Evolutionary conservation across 2,113 vertebrate genomes (phyloP).

Genomic region (Oreochromis tanganicae): DNA sequence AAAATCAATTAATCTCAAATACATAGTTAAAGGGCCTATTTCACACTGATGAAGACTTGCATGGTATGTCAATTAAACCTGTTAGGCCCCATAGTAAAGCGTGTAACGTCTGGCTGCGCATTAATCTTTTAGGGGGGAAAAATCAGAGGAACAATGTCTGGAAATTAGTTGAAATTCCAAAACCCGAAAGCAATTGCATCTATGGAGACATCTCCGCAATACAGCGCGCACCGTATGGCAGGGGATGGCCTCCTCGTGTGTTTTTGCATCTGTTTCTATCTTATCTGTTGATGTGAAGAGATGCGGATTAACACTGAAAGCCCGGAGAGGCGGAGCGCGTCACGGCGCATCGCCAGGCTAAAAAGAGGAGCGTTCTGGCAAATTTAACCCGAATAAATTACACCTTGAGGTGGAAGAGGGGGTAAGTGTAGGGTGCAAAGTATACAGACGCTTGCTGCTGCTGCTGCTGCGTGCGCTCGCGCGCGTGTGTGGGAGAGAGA

Average conservation of each 20-base stretch:
- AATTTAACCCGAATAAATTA: conserved; percentile 95
- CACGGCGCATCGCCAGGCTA: conserved; percentile 85
- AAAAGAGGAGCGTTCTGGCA: conserved; percentile 89
- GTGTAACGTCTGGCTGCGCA: conserved; percentile 29
- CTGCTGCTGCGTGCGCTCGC: neutral
- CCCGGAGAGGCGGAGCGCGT: conserved; percentile 86
- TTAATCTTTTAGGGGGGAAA: conserved; percentile 5
- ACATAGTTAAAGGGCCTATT: conserved; percentile 44
- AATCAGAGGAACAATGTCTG: conserved; percentile 25
- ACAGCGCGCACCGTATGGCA: conserved; percentile 70
- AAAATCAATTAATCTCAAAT: conserved; percentile 64
- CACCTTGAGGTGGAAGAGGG: conserved; percentile 68
- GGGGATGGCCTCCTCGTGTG: conserved; percentile 77
- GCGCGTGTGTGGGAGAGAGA: neutral
- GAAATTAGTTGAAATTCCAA: conserved; percentile 15
- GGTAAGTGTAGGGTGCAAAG: conserved; percentile 34
- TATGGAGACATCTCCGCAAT: conserved; percentile 40
- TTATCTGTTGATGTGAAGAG: conserved; percentile 90
- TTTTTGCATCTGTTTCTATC: conserved; percentile 77
- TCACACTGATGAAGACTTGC: conserved; percentile 55
- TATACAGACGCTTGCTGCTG: neutral
- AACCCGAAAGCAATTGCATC: neutral
- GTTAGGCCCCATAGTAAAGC: conserved; percentile 38
- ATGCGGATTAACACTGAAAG: conserved; percentile 89
- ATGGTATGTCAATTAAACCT: conserved; percentile 52